A percentile compares a stretch with the other conserved stretches of the same genome.
Conservation (phyloP, 92 coral and sea anemone genomes). For the Epizoanthus scotinus region DNA sequence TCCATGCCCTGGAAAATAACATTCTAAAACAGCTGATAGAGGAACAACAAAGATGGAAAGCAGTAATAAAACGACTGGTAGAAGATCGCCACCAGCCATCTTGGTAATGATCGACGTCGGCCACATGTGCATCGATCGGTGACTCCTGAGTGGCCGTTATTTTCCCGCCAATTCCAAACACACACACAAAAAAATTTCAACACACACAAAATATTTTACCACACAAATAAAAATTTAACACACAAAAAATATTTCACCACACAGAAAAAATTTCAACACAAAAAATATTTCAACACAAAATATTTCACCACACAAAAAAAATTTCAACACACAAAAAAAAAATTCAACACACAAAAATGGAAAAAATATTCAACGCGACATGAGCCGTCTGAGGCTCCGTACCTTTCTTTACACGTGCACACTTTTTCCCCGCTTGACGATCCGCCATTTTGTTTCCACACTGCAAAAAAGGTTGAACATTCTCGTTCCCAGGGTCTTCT, state of each 20-base stretch:
- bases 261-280: background rate
- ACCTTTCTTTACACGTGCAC: no score
- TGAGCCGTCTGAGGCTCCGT: no score
- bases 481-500: no score
- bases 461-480: no score
- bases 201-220: background rate
- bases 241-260: background rate
- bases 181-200: background rate
- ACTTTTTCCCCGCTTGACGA: no score
- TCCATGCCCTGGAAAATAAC: slow-evolving; percentile 22
- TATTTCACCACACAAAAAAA: background rate
- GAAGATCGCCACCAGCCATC: slow-evolving; percentile 23
- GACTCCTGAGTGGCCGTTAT: slow-evolving; percentile 9
- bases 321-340: no score
- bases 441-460: no score
- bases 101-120: slow-evolving; percentile 7
- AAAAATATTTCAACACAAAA: background rate
- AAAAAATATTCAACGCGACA: no score
- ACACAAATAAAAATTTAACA: background rate
- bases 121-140: slow-evolving; percentile 16
- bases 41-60: slow-evolving; percentile 27
- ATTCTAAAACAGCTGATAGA: slow-evolving; percentile 29
- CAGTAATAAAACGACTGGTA: slow-evolving; percentile 17
- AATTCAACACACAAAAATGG: background rate
- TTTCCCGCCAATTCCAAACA: slow-evolving; percentile 14